Conservation (phyloP, 2,113 vertebrate species). For the Lutjanus erythropterus region DNA sequence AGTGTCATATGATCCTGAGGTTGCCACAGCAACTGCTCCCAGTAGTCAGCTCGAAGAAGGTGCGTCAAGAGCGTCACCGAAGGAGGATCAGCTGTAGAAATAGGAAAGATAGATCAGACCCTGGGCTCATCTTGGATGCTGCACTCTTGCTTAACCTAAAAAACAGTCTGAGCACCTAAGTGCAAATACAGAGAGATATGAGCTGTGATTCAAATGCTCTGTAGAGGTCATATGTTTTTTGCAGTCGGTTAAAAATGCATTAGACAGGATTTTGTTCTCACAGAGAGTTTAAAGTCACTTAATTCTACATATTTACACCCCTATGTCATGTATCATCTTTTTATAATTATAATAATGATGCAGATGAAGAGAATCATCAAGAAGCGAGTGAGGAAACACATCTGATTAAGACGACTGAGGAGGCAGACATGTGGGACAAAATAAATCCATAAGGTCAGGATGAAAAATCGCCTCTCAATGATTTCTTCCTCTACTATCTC, state of each 20-base stretch:
- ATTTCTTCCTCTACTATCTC: conserved; percentile 34
- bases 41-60: conserved; percentile 41
- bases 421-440: conserved; percentile 16
- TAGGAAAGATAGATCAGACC: not conserved
- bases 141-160: not conserved
- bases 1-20: conserved; percentile 71
- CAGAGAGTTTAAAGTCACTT: conserved; percentile 1
- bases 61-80: conserved; percentile 40
- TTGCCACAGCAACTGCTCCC: conserved; percentile 74
- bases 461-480: conserved; percentile 62
- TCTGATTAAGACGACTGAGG: conserved; percentile 9
- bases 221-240: not conserved
- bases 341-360: not conserved
- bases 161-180: not conserved
- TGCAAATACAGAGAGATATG: not conserved
- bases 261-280: conserved; percentile 8
- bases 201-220: not conserved
- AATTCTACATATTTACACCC: conserved; percentile 9
- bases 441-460: conserved; percentile 43
- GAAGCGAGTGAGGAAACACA: not conserved
- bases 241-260: not conserved
- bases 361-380: not conserved
- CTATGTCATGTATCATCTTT: not conserved
- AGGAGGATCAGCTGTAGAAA: not conserved
- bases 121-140: not conserved